Conservation (phyloP, 2,888 invertebrate genomes). For the Disparrhopalites patrizii region DNA sequence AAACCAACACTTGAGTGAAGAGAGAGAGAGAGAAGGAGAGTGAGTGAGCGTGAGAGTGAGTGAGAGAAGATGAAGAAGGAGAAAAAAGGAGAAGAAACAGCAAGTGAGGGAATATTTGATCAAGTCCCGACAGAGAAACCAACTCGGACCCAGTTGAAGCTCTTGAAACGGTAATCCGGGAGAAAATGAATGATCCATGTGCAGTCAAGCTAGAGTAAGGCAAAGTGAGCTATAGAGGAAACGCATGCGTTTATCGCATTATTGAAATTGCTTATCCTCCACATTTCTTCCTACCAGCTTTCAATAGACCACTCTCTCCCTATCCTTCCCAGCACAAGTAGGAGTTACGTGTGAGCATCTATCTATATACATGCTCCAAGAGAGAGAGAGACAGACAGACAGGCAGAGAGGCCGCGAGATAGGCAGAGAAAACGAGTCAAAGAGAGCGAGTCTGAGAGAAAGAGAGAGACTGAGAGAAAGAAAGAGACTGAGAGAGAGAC, state of each 20-base stretch:
- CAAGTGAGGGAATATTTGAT: constrained; percentile 1
- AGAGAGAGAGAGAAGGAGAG: neutral
- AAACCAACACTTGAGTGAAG: too few relatives aligned
- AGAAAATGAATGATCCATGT: constrained; percentile 34
- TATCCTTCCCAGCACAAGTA: neutral
- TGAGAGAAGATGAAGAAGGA: constrained; percentile 18
- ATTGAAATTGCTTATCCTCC: constrained; percentile 42
- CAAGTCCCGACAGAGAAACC: constrained; percentile 8
- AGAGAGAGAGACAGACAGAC: neutral
- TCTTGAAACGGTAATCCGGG: constrained; percentile 28
- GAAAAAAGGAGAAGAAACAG: constrained; percentile 3
- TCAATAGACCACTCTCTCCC: constrained; percentile 10
- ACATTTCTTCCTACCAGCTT: constrained; percentile 20
- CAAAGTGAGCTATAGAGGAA: constrained; percentile 29
- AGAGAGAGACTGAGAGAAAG: too few relatives aligned
- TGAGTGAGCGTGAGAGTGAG: neutral
- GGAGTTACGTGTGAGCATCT: neutral
- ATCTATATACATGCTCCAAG: neutral
- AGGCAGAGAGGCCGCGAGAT: too few relatives aligned
- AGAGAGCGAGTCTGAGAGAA: too few relatives aligned
- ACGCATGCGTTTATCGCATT: constrained; percentile 44
- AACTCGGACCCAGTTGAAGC: constrained; percentile 21
- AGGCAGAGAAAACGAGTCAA: too few relatives aligned
- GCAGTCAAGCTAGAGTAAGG: constrained; percentile 26
- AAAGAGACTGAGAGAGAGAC: too few relatives aligned